Conservation (phyloP, 2,797 vertebrate genomes). For the Harpagifer antarcticus region DNA sequence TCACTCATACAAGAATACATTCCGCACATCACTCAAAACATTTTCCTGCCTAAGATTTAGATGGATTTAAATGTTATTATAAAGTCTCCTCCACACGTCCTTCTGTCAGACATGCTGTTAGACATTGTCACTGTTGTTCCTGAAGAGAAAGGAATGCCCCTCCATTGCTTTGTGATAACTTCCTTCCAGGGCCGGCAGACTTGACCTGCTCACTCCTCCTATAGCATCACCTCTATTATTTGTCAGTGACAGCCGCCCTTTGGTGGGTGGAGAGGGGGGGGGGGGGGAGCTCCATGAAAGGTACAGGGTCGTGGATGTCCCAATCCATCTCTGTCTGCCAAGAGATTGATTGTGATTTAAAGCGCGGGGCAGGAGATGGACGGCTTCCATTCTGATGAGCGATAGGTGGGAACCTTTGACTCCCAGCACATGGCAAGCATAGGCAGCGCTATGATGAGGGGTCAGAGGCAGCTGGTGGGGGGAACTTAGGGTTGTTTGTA, state of each 20-base stretch:
- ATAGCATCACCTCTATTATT: slow-evolving; percentile 74
- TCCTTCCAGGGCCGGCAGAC: slow-evolving; percentile 79
- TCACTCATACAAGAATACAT: not conserved
- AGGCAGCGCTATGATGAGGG: slow-evolving; percentile 75
- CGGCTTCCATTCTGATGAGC: slow-evolving; percentile 81
- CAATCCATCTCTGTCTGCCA: slow-evolving; percentile 87
- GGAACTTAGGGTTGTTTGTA: slow-evolving; percentile 61
- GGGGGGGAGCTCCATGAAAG: slow-evolving; percentile 64
- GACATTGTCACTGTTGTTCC: slow-evolving; percentile 62
- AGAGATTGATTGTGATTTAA: slow-evolving; percentile 81
- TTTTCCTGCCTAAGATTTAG: not conserved
- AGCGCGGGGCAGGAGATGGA: slow-evolving; percentile 64
- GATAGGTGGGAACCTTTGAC: slow-evolving; percentile 82
- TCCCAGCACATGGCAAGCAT: slow-evolving; percentile 81
- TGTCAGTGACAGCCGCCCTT: slow-evolving; percentile 79
- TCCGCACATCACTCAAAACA: not conserved
- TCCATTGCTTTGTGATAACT: slow-evolving; percentile 76
- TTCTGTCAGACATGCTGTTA: slow-evolving; percentile 66
- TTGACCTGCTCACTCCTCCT: slow-evolving; percentile 78
- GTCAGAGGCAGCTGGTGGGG: slow-evolving; percentile 86
- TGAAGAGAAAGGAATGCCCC: slow-evolving; percentile 71
- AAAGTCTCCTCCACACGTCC: slow-evolving; percentile 21
- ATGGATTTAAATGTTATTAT: slow-evolving; percentile 27
- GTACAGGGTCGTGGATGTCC: slow-evolving; percentile 76
- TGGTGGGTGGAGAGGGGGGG: slow-evolving; percentile 62